Conservation (phyloP, 2,113 vertebrate genomes). For the Clarias gariepinus region DNA sequence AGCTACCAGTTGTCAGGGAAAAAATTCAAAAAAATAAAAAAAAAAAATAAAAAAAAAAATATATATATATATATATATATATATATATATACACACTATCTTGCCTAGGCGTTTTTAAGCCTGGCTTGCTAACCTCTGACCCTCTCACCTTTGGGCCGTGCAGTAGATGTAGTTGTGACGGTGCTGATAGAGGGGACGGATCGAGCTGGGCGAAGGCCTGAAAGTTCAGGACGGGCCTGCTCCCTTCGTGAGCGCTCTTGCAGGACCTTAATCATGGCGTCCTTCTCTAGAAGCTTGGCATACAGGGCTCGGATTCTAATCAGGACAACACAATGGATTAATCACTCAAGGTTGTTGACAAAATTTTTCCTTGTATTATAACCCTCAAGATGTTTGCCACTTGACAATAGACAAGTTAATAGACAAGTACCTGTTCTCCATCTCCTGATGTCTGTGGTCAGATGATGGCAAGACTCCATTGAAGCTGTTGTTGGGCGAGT, state of each 20-base stretch:
- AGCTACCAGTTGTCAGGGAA: conserved; percentile 64
- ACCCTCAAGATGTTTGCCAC: neutral
- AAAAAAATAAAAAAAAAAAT: too few species aligned
- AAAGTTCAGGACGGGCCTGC: conserved; percentile 75
- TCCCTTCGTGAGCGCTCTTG: conserved; percentile 88
- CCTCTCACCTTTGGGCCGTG: conserved; percentile 67
- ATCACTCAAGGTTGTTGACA: neutral
- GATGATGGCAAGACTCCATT: conserved; percentile 84
- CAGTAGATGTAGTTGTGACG: conserved; percentile 41
- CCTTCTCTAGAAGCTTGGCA: conserved; percentile 93
- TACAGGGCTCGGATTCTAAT: conserved; percentile 88
- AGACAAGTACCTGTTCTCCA: conserved; percentile 88
- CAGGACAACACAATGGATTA: neutral
- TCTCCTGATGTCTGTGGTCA: conserved; percentile 89
- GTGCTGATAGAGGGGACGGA: conserved; percentile 87
- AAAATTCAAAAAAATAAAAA: conserved; percentile 16
- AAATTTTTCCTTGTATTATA: neutral
- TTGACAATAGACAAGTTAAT: neutral
- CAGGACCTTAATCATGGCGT: conserved; percentile 92
- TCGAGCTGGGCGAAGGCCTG: conserved; percentile 81
- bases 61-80: too few species aligned
- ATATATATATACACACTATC: neutral
- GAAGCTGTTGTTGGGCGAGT: conserved; percentile 93
- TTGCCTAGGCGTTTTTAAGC: conserved; percentile 1
- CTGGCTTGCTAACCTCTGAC: neutral